Percentiles rank a stretch among this genome's conserved stretches.
Conservation (phyloP, 1,140 invertebrate species). For the Reticulitermes speratus region DNA sequence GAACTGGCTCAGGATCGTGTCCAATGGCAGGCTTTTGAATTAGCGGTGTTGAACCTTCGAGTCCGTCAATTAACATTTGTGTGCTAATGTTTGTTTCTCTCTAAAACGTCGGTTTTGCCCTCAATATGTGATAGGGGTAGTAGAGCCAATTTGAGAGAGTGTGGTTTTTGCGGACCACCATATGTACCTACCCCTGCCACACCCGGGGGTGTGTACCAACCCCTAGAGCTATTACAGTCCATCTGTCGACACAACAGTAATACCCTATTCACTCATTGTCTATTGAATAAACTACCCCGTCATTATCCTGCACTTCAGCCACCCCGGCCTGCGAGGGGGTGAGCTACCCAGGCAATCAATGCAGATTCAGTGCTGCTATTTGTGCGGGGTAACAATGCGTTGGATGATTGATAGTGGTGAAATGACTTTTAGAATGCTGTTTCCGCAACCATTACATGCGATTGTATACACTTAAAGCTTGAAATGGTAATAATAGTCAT, state of each 20-base stretch:
- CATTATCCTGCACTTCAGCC: conserved; percentile 12
- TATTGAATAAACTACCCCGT: conserved; percentile 18
- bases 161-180: conserved; percentile 12
- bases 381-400: conserved; percentile 5
- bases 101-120: not conserved
- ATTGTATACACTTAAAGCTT: not conserved
- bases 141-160: not conserved
- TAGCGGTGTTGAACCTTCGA: too few relatives aligned
- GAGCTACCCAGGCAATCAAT: not conserved
- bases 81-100: too few relatives aligned
- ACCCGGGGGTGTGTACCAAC: not conserved
- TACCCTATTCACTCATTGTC: conserved; percentile 18
- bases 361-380: conserved; percentile 14
- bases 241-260: conserved; percentile 6
- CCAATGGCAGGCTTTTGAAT: too few relatives aligned
- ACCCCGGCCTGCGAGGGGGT: not conserved
- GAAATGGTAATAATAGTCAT: conserved; percentile 3
- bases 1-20: too few relatives aligned
- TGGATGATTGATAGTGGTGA: not conserved
- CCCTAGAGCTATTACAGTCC: not conserved
- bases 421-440: conserved; percentile 15
- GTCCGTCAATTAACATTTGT: too few relatives aligned
- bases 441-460: not conserved
- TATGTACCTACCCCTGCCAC: not conserved
- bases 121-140: not conserved